These are phyloP conservation scores for Xiphydria camelus DNA, from an alignment of 2,888 invertebrate species.

Conservation along the genomic window DNA sequence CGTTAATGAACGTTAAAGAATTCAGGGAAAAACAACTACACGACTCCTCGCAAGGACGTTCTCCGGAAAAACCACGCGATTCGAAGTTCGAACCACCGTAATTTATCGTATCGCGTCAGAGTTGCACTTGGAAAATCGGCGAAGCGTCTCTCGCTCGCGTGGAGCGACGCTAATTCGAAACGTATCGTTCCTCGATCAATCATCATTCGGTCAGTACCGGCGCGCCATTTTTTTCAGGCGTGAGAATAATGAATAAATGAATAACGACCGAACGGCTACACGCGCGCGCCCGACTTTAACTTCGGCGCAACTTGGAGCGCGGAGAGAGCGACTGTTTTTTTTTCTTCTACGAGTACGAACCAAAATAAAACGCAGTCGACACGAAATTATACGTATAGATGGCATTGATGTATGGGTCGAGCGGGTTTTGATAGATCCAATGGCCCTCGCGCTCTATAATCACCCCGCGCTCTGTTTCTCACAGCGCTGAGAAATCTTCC, in stretches of 20 bases:
- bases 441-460: constrained; percentile 40
- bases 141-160: too few relatives aligned
- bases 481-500: constrained; percentile 29
- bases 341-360: constrained; percentile 7
- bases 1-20: too few relatives aligned
- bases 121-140: too few relatives aligned
- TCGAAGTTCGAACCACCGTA: too few relatives aligned
- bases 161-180: background rate
- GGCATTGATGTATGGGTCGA: constrained; percentile 51
- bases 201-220: constrained; percentile 5
- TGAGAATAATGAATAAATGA: constrained; percentile 29
- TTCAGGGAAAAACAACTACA: too few relatives aligned
- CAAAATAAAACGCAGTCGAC: constrained; percentile 19
- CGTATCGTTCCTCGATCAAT: constrained; percentile 19
- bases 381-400: constrained; percentile 53
- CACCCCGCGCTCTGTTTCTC: constrained; percentile 35
- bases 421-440: constrained; percentile 48
- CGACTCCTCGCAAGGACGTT: too few relatives aligned
- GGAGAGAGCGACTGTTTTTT: background rate
- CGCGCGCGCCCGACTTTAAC: constrained; percentile 7
- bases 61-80: too few relatives aligned
- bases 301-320: constrained; percentile 5
- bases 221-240: constrained; percentile 14
- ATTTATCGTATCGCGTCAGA: too few relatives aligned
- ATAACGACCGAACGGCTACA: constrained; percentile 23